phyloP scores from a whole-genome alignment of 2,888 invertebrate genomes.

The Ennomos fuscantarius region DNA sequence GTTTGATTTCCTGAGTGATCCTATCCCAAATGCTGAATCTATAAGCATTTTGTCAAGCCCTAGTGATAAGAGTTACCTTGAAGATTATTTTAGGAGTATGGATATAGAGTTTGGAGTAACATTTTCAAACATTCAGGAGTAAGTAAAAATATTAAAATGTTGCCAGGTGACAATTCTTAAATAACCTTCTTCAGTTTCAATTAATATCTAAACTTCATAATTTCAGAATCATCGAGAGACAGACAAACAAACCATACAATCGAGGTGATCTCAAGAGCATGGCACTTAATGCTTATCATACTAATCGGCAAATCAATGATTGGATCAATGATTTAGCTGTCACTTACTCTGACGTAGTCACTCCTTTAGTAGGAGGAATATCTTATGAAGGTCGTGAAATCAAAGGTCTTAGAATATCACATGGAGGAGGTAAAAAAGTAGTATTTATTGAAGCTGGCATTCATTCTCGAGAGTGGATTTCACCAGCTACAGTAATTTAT shows the following conservation, averaged over 20 bases:
- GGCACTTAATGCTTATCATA: slow-evolving; percentile 86
- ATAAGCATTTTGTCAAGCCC: slow-evolving; percentile 77
- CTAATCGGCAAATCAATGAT: slow-evolving; percentile 83
- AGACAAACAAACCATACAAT: slow-evolving; percentile 60
- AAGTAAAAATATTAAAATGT: slow-evolving; percentile 46
- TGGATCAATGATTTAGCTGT: slow-evolving; percentile 84
- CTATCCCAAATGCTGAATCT: slow-evolving; percentile 55
- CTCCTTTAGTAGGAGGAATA: slow-evolving; percentile 65
- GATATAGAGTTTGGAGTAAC: slow-evolving; percentile 69
- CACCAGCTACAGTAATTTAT: slow-evolving; percentile 86
- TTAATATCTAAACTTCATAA: background rate
- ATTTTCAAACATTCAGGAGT: slow-evolving; percentile 80
- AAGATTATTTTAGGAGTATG: slow-evolving; percentile 58
- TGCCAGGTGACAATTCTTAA: no score
- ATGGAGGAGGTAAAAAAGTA: slow-evolving; percentile 59
- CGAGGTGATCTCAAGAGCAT: slow-evolving; percentile 62
- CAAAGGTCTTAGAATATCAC: slow-evolving; percentile 78
- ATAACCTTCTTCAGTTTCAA: no score
- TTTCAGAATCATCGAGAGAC: slow-evolving; percentile 81
- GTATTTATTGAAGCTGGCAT: slow-evolving; percentile 84
- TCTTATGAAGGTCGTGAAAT: slow-evolving; percentile 76
- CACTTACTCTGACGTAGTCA: slow-evolving; percentile 73
- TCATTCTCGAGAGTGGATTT: slow-evolving; percentile 92
- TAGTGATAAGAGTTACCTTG: slow-evolving; percentile 59
- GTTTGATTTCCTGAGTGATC: slow-evolving; percentile 78